Base-by-base conservation (phyloP, 2,888 invertebrate genomes). In the Ornithoptera alexandrae region DNA sequence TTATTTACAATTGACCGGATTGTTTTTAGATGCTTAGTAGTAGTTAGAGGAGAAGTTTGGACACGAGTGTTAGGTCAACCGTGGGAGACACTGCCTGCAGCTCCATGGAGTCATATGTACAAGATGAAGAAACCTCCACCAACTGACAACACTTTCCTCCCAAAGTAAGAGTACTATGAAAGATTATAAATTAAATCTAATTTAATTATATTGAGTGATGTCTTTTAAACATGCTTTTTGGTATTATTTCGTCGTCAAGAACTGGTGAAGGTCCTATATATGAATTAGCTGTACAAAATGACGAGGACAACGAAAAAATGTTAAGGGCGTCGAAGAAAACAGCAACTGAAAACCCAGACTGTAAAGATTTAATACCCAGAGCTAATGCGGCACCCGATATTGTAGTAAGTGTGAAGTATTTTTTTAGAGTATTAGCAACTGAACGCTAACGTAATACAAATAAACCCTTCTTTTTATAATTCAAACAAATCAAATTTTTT, bases 31-130 rank as follows among this genome's bases (percentile, higher is more conserved):
- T 92, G 92, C 64, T 75, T 92, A 8, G 92, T 92, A 18, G 89
- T 92, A 17, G 90, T 92, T 0, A 81, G 90, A 0, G 92, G 92
- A 0, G 92, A 92, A 67, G 92, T 92, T 0, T 92, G 92, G 92
- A 92, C 92, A 0, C 77, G 89, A 2, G 92, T 92, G 39, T 78
- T 91, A 57, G 92, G 92, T 0, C 92, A 92, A 74, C 92, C 92
- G 0, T 92, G 92, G 92, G 92, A 92, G 78, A 83, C 85, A 1
- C 77, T 92, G 0, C 90, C 92, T 0, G 91, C 92, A 0, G 92
- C 92, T 0, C 92, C 92, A 17, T 92, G 92, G 92, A 91, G 91
- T 61, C 92, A 92, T 81, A 92, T 92, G 92, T 92, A 92, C 80
- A 92, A 92, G 79, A 92, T 90, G 91, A 92, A 92, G 84, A 86